Percentiles rank a stretch among this genome's conserved stretches.
Conservation (phyloP, 2,797 vertebrate species). For the Crenuchus spilurus region DNA sequence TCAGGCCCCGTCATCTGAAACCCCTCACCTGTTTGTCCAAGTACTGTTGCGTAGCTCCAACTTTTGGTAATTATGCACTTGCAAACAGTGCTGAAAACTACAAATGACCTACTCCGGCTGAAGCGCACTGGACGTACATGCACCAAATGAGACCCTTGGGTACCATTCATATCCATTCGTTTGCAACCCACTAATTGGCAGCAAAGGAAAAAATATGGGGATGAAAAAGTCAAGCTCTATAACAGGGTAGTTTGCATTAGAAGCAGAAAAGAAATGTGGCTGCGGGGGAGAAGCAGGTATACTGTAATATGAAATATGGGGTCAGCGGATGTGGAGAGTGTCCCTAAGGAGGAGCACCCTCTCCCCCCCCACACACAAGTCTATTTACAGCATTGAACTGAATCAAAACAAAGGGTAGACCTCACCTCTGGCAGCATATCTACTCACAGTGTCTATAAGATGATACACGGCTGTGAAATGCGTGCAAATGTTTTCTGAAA, state of each 20-base stretch:
- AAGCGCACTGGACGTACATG: conserved; percentile 5
- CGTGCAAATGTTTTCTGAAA: background rate
- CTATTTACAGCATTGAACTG: conserved; percentile 40
- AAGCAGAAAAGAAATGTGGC: conserved; percentile 14
- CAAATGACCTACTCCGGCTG: conserved; percentile 21
- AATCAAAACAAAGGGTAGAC: conserved; percentile 6
- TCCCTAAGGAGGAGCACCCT: conserved; percentile 42
- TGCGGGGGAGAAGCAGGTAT: conserved; percentile 11
- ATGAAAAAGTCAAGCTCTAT: conserved; percentile 21
- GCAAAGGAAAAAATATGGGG: conserved; percentile 34
- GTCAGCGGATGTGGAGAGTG: conserved; percentile 2
- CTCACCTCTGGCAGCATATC: background rate
- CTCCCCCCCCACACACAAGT: conserved; percentile 1
- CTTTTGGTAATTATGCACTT: conserved; percentile 42
- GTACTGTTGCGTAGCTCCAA: background rate
- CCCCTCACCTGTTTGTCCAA: background rate
- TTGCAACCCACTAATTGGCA: conserved; percentile 56
- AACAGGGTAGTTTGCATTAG: conserved; percentile 16
- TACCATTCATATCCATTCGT: conserved; percentile 50
- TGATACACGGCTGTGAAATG: background rate
- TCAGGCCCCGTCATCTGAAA: background rate
- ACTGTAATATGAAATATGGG: conserved; percentile 39
- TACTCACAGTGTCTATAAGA: background rate
- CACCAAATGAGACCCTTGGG: conserved; percentile 48
- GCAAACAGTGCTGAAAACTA: conserved; percentile 21